These are phyloP conservation scores for Lasius platythorax DNA, from an alignment of 2,888 invertebrate species.

Conservation along the genomic window DNA sequence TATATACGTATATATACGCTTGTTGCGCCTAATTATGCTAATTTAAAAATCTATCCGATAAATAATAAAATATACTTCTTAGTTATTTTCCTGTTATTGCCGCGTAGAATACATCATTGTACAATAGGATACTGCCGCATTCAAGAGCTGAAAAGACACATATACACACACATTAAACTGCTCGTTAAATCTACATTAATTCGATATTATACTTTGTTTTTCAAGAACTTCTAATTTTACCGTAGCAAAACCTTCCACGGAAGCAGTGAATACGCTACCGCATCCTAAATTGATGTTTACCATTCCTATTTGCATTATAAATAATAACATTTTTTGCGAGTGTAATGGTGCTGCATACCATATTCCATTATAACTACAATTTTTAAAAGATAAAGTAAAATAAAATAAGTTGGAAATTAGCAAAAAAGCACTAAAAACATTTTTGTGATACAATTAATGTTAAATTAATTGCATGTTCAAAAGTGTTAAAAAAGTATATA, in stretches of 20 bases:
- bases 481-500: background rate
- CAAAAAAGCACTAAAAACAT: background rate
- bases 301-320: conserved; percentile 25
- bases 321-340: conserved; percentile 36
- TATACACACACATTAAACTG: background rate
- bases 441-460: background rate
- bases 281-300: background rate
- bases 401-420: background rate
- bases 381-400: background rate
- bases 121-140: conserved; percentile 6
- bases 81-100: background rate
- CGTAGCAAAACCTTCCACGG: conserved; percentile 28
- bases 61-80: background rate
- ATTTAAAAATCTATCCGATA: background rate
- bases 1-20: background rate
- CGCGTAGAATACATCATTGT: conserved; percentile 6
- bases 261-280: background rate
- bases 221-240: background rate
- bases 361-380: conserved; percentile 34
- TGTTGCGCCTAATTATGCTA: background rate
- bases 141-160: conserved; percentile 1
- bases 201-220: background rate
- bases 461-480: background rate
- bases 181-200: background rate
- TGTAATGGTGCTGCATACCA: conserved; percentile 42